Conservation (phyloP, 2,888 invertebrate genomes). For the Emesis furor region DNA sequence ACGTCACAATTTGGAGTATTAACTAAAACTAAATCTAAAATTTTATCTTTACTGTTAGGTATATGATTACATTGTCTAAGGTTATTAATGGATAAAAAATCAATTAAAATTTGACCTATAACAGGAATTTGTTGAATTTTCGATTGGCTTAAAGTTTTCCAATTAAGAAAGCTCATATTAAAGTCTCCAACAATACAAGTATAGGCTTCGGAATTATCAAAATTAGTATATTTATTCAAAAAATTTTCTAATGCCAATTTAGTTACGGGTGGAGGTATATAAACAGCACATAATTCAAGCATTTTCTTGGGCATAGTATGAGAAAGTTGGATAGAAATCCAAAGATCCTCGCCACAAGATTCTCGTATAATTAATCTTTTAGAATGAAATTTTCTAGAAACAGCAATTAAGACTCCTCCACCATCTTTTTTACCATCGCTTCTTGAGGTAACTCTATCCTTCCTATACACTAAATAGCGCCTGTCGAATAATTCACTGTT, state of each 20-base stretch:
- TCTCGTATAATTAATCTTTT: conserved; percentile 20
- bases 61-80: conserved; percentile 11
- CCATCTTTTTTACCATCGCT: conserved; percentile 22
- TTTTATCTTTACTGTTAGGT: not conserved
- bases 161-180: not conserved
- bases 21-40: conserved; percentile 5
- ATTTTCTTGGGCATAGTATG: not conserved
- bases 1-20: not conserved
- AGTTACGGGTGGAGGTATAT: conserved; percentile 11
- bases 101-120: not conserved
- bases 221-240: not conserved
- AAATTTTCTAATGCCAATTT: not conserved
- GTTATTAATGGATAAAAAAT: conserved; percentile 6
- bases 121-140: not conserved
- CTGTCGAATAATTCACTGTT: conserved; percentile 8
- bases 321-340: conserved; percentile 25
- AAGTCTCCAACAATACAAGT: conserved; percentile 24
- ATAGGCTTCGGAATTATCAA: not conserved
- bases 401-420: conserved; percentile 33
- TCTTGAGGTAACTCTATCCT: not conserved
- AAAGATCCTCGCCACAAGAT: conserved; percentile 30
- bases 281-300: conserved; percentile 19
- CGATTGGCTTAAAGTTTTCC: not conserved
- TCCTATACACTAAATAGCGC: conserved; percentile 5
- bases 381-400: conserved; percentile 27